phyloP scores from a whole-genome alignment of 2,888 invertebrate species.

The Epirrita christyi region DNA sequence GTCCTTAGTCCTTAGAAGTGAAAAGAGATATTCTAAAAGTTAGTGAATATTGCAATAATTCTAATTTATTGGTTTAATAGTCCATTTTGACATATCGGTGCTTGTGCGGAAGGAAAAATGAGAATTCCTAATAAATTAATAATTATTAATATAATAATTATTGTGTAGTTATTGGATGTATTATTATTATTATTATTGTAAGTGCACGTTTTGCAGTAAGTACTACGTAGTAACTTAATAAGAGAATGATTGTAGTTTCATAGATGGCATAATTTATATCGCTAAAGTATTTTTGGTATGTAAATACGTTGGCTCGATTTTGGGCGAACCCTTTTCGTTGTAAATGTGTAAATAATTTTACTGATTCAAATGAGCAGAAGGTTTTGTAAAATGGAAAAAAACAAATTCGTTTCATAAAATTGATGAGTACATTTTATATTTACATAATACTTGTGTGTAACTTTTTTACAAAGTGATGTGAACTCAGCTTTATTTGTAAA shows the following conservation, averaged over 20 bases:
- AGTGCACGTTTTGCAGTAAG: slow-evolving; percentile 56
- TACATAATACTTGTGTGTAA: slow-evolving; percentile 20
- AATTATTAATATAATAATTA: slow-evolving; percentile 36
- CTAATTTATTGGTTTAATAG: slow-evolving; percentile 48
- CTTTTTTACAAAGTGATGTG: slow-evolving; percentile 1
- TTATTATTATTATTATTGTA: slow-evolving; percentile 47
- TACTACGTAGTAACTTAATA: slow-evolving; percentile 25
- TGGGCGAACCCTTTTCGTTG: slow-evolving; percentile 16
- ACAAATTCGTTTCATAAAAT: slow-evolving; percentile 19
- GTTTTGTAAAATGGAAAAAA: slow-evolving; percentile 17
- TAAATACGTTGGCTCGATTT: slow-evolving; percentile 25
- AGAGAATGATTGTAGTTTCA: slow-evolving; percentile 40
- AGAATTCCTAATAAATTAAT: slow-evolving; percentile 67
- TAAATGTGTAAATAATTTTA: slow-evolving; percentile 29
- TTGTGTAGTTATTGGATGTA: slow-evolving; percentile 51
- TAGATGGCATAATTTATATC: slow-evolving; percentile 39
- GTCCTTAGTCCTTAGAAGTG: slow-evolving; percentile 61
- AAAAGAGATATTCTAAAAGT: slow-evolving; percentile 75
- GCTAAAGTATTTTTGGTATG: slow-evolving; percentile 31
- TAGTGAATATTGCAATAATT: slow-evolving; percentile 59
- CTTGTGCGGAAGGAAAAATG: slow-evolving; percentile 66
- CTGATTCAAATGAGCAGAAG: neutral
- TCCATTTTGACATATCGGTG: slow-evolving; percentile 83
- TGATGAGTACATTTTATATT: slow-evolving; percentile 32
- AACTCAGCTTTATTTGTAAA: neutral